A percentile compares a stretch with the other conserved stretches of the same genome.
Conservation (phyloP, 1,140 invertebrate species). For the Diploscapter pachys region DNA sequence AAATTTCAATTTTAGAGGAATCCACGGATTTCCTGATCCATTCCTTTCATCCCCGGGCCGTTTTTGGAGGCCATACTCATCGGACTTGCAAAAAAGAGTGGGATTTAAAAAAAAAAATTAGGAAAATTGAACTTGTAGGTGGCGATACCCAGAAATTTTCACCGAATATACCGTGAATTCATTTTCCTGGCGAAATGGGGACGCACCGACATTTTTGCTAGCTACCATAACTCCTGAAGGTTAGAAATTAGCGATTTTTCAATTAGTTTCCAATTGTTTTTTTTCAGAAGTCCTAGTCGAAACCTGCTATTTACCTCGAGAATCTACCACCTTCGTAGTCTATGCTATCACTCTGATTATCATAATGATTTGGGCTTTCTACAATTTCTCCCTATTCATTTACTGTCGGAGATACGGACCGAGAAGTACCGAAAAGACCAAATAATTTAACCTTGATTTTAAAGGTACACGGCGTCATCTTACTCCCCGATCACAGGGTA, state of each 20-base stretch:
- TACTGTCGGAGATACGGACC: too few relatives aligned
- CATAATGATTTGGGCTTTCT: conserved; percentile 9
- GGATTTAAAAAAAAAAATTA: too few relatives aligned
- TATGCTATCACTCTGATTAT: conserved; percentile 57
- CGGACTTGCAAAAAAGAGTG: conserved; percentile 73
- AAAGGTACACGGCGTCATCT: too few relatives aligned
- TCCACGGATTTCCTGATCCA: conserved; percentile 73
- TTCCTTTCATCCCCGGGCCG: conserved; percentile 74
- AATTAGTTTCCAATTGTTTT: too few relatives aligned
- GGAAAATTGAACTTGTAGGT: conserved; percentile 18
- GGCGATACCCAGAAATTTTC: conserved; percentile 30
- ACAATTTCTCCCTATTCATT: too few relatives aligned
- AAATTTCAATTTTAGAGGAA: conserved; percentile 69
- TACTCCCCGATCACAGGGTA: too few relatives aligned
- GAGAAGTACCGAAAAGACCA: too few relatives aligned
- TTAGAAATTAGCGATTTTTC: too few relatives aligned
- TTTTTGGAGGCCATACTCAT: conserved; percentile 85
- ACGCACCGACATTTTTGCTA: conserved; percentile 83
- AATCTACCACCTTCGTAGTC: conserved; percentile 66
- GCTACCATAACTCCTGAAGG: conserved; percentile 70
- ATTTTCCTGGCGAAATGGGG: conserved; percentile 90
- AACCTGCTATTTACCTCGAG: conserved; percentile 74
- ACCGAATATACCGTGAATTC: conserved; percentile 75
- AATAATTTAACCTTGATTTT: too few relatives aligned
- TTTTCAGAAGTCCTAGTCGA: conserved; percentile 65